Evolutionary conservation across 2,797 vertebrate species (phyloP).

Genomic region (Anisognathus igniventris): DNA sequence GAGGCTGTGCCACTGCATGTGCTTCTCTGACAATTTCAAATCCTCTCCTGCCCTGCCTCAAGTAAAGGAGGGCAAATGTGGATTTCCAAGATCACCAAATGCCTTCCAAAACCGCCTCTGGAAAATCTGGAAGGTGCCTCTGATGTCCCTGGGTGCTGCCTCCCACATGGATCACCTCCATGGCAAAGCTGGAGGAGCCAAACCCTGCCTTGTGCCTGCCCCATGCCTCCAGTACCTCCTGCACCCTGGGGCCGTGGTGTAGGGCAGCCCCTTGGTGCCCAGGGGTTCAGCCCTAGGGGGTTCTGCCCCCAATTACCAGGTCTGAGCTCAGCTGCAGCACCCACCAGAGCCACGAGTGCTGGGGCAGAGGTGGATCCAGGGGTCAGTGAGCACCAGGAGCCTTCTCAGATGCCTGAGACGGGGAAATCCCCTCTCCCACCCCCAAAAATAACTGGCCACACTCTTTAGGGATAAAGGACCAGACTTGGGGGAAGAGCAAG

Average conservation of each 20-base stretch:
- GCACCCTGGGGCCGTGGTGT: fast-evolving
- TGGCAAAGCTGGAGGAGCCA: too few species aligned
- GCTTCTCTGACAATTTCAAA: background rate
- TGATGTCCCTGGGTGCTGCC: too few species aligned
- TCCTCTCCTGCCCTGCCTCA: background rate
- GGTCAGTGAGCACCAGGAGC: fast-evolving
- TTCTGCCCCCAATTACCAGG: background rate
- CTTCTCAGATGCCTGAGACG: background rate
- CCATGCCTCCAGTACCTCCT: fast-evolving
- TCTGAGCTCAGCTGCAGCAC: background rate
- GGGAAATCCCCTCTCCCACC: background rate
- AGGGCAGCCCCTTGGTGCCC: background rate
- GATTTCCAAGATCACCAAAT: background rate
- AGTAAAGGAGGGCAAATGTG: fast-evolving
- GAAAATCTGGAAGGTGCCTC: background rate
- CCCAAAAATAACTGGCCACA: background rate
- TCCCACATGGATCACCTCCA: too few species aligned
- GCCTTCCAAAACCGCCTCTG: background rate
- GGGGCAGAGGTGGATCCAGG: fast-evolving
- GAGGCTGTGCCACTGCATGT: fast-evolving
- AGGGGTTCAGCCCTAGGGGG: background rate
- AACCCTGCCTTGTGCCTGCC: too few species aligned
- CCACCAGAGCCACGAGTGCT: fast-evolving
- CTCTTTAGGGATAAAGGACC: background rate
- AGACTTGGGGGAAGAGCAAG: constrained; percentile 52